A percentile compares a stretch with the other conserved stretches of the same genome.
phyloP scores from a whole-genome alignment of 2,888 invertebrate species.

The Philereme vetulata region DNA sequence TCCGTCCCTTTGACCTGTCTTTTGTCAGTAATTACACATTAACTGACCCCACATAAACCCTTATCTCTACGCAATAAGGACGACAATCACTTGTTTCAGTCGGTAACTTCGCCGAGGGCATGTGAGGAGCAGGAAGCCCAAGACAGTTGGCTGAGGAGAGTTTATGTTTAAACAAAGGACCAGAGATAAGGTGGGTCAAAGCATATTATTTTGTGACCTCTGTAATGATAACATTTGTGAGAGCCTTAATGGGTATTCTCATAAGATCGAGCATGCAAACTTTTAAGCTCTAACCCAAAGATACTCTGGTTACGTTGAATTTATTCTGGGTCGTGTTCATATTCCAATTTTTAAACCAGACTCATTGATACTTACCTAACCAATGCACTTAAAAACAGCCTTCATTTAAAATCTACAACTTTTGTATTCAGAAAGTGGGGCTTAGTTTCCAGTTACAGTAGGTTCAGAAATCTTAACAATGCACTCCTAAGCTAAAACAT shows the following conservation, averaged over 20 bases:
- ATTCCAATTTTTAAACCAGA: too few species aligned
- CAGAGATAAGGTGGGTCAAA: slow-evolving; percentile 23
- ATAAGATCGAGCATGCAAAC: too few species aligned
- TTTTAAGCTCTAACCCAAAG: neutral
- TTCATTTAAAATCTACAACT: too few species aligned
- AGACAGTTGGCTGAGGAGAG: slow-evolving; percentile 56
- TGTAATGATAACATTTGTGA: neutral
- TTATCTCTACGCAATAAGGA: slow-evolving; percentile 44
- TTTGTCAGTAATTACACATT: slow-evolving; percentile 68
- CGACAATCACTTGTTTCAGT: slow-evolving; percentile 47
- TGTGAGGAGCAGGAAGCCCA: slow-evolving; percentile 59
- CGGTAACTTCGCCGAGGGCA: slow-evolving; percentile 44
- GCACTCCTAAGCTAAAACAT: neutral
- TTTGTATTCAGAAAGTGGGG: too few species aligned
- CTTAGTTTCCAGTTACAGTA: too few species aligned
- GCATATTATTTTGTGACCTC: slow-evolving; percentile 4
- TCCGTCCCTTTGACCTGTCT: slow-evolving; percentile 78
- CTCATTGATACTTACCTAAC: too few species aligned
- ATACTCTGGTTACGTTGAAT: too few species aligned
- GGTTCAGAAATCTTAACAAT: neutral
- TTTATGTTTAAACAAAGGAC: slow-evolving; percentile 44
- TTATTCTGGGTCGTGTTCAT: too few species aligned
- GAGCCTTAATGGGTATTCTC: too few species aligned
- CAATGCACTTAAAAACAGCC: too few species aligned
- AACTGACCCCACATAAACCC: slow-evolving; percentile 36